These are phyloP conservation scores for Diaperis boleti DNA, from an alignment of 2,888 invertebrate species.

Conservation along the genomic window DNA sequence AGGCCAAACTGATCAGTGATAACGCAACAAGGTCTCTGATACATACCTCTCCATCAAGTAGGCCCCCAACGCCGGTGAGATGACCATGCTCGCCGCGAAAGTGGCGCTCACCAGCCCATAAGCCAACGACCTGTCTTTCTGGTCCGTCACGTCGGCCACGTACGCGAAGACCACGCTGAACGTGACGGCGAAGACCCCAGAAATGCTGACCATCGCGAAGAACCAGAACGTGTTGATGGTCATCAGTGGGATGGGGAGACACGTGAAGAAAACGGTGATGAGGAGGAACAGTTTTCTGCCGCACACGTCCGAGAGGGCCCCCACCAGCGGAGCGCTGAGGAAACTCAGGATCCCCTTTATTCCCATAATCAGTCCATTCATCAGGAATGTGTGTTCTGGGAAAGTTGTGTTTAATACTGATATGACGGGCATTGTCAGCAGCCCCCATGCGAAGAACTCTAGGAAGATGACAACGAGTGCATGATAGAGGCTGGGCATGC, in stretches of 20 bases:
- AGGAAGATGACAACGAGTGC: conserved; percentile 99
- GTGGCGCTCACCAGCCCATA: conserved; percentile 96
- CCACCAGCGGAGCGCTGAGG: conserved; percentile 88
- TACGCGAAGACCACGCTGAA: conserved; percentile 99
- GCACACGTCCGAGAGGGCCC: conserved; percentile 98
- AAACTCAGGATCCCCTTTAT: conserved; percentile 91
- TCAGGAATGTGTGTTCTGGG: conserved; percentile 98
- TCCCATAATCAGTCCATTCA: conserved; percentile 99
- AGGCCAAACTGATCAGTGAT: too few species aligned
- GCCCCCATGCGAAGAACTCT: conserved; percentile 99
- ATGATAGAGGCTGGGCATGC: conserved; percentile 97
- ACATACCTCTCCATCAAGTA: conserved; percentile 80
- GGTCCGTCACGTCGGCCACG: conserved; percentile 98
- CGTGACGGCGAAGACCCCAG: conserved; percentile 98
- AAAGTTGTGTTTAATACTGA: conserved; percentile 94
- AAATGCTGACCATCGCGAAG: conserved; percentile 98
- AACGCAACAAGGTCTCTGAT: too few species aligned
- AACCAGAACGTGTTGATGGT: conserved; percentile 95
- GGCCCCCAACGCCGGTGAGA: conserved; percentile 96
- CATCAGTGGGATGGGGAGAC: conserved; percentile 98
- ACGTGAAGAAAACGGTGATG: conserved; percentile 98
- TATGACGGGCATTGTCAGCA: conserved; percentile 98
- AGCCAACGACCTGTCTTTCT: conserved; percentile 93
- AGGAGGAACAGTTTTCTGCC: conserved; percentile 98
- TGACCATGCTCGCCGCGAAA: conserved; percentile 98